phyloP scores from a whole-genome alignment of 1,140 invertebrate genomes.

The Drosophila lacteicornis region DNA sequence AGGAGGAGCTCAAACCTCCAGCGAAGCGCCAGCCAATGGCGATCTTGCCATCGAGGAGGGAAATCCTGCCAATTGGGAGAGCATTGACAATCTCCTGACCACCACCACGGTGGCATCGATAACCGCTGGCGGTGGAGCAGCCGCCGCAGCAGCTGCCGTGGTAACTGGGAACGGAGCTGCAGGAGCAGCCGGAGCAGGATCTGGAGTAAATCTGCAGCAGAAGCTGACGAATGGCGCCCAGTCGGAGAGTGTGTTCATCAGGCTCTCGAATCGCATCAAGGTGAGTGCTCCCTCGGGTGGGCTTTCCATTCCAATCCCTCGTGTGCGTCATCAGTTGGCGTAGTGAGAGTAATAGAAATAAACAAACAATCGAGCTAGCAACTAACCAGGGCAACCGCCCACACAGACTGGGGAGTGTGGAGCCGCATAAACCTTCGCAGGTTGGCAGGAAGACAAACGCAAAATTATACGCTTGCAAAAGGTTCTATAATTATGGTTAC shows the following conservation, averaged over 20 bases:
- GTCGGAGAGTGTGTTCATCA: conserved; percentile 97
- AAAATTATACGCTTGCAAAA: conserved; percentile 27
- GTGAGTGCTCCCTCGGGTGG: conserved; percentile 84
- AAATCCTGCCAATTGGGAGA: conserved; percentile 76
- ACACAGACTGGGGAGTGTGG: conserved; percentile 22
- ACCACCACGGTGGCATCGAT: conserved; percentile 71
- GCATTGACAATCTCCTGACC: conserved; percentile 84
- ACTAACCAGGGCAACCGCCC: conserved; percentile 39
- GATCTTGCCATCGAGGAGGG: conserved; percentile 58
- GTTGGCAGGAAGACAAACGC: conserved; percentile 1
- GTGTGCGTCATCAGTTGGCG: conserved; percentile 46
- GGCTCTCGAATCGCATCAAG: conserved; percentile 98
- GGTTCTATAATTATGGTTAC: conserved; percentile 3
- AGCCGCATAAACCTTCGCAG: conserved; percentile 1
- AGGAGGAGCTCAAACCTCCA: conserved; percentile 3
- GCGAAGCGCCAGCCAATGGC: conserved; percentile 29
- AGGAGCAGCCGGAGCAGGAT: conserved; percentile 12
- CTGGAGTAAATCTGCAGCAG: conserved; percentile 61
- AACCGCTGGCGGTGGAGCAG: conserved; percentile 67
- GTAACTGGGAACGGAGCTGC: conserved; percentile 57
- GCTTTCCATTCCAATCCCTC: not conserved
- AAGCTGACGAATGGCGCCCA: conserved; percentile 86
- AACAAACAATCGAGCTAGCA: conserved; percentile 24
- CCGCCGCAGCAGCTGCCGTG: conserved; percentile 71
- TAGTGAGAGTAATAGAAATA: conserved; percentile 11